These are phyloP conservation scores for Lithophane leautieri DNA, from an alignment of 2,888 invertebrate genomes.

Conservation along the genomic window DNA sequence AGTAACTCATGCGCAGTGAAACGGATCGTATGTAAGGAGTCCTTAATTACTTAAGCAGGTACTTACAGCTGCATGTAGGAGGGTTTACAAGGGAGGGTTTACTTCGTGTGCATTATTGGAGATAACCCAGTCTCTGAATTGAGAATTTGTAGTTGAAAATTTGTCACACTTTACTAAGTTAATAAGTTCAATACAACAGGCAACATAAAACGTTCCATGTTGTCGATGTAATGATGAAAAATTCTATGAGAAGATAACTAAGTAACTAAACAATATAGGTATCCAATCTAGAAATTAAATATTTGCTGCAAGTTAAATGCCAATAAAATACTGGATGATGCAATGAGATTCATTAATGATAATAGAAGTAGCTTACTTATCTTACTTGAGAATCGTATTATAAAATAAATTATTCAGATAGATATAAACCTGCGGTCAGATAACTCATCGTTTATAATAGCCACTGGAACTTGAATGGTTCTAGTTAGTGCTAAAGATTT, in stretches of 20 bases:
- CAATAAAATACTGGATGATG: constrained; percentile 7
- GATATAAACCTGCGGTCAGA: background rate
- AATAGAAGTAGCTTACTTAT: constrained; percentile 11
- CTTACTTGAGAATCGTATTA: background rate
- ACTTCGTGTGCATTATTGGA: background rate
- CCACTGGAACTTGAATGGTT: background rate
- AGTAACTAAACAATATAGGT: background rate
- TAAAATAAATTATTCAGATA: constrained; percentile 4
- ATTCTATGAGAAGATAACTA: background rate
- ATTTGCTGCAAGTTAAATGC: background rate
- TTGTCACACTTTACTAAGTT: background rate
- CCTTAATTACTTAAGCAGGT: constrained; percentile 47
- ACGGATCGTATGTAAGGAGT: constrained; percentile 43
- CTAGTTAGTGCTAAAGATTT: background rate
- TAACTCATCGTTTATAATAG: constrained; percentile 7
- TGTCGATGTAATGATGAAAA: background rate
- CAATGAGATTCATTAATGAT: constrained; percentile 12
- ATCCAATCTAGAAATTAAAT: background rate
- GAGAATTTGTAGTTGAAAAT: background rate
- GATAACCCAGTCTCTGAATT: background rate
- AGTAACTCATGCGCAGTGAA: constrained; percentile 48
- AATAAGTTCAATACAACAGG: background rate
- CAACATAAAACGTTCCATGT: background rate
- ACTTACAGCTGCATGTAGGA: background rate
- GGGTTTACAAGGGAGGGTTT: background rate